Evolutionary conservation across 2,113 vertebrate genomes (phyloP).

Genomic region (Thamnophis sirtalis): DNA sequence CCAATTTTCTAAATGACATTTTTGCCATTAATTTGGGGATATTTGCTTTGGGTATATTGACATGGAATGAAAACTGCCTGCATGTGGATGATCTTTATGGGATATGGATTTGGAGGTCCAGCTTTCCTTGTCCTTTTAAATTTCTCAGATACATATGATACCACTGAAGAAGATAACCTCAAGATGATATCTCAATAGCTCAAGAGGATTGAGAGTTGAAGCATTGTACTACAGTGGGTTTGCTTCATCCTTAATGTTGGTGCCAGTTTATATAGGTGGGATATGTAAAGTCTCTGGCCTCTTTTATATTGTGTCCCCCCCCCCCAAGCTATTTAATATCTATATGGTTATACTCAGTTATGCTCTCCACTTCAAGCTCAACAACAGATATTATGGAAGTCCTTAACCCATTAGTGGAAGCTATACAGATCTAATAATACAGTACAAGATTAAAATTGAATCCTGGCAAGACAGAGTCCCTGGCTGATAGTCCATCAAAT

Average conservation of each 20-base stretch:
- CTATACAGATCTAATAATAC: not conserved
- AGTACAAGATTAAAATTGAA: not conserved
- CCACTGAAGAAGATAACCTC: not conserved
- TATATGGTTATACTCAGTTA: not conserved
- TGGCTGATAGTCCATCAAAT: not conserved
- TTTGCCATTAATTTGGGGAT: not conserved
- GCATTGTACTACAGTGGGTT: not conserved
- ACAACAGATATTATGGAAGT: not conserved
- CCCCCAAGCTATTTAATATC: not conserved
- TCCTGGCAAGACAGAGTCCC: not conserved
- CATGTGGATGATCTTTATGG: not conserved
- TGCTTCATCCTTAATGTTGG: not conserved
- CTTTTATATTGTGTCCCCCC: not conserved
- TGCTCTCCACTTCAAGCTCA: not conserved
- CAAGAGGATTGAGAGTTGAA: not conserved
- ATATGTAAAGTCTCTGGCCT: not conserved
- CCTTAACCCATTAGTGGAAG: not conserved
- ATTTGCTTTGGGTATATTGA: not conserved
- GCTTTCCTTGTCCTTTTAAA: not conserved
- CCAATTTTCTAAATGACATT: not conserved
- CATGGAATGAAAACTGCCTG: not conserved
- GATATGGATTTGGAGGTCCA: not conserved
- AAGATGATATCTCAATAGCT: not conserved
- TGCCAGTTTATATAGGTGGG: not conserved
- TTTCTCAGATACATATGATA: not conserved